Percentiles rank a stretch among this genome's conserved stretches.
Evolutionary conservation across 2,888 invertebrate species (phyloP).

Genomic region (Drosophila suboccidentalis): DNA sequence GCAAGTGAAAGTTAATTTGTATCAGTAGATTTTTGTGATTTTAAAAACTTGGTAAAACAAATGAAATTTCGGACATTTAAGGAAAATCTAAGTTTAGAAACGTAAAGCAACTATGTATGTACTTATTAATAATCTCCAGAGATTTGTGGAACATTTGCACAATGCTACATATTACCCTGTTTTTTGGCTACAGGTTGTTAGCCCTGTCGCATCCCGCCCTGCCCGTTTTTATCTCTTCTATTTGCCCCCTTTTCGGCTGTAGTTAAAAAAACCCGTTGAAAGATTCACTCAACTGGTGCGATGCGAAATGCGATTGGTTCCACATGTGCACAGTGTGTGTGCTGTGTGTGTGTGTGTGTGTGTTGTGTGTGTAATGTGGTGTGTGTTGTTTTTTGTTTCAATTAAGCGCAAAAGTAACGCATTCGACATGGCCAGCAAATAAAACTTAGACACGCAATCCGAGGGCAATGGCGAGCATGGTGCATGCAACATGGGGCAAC

Average conservation of each 20-base stretch:
- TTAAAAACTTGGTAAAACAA: too few relatives aligned
- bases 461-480: constrained; percentile 12
- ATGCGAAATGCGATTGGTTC: constrained; percentile 74
- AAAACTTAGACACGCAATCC: constrained; percentile 76
- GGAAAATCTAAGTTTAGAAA: too few relatives aligned
- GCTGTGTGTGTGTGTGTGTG: constrained; percentile 20
- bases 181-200: constrained; percentile 18
- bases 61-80: too few relatives aligned
- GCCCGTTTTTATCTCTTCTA: not conserved
- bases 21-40: too few relatives aligned
- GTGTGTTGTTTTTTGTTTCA: constrained; percentile 58
- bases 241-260: not conserved
- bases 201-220: not conserved
- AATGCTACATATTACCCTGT: not conserved
- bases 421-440: constrained; percentile 79
- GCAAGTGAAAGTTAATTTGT: too few relatives aligned
- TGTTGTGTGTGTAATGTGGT: constrained; percentile 9
- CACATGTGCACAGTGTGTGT: constrained; percentile 52
- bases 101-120: too few relatives aligned
- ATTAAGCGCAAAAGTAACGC: constrained; percentile 51
- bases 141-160: not conserved
- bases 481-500: constrained; percentile 3
- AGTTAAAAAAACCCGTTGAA: constrained; percentile 28
- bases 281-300: constrained; percentile 66
- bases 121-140: too few relatives aligned